Base-by-base conservation (phyloP, 2,888 invertebrate genomes). In the Timandra comae region DNA sequence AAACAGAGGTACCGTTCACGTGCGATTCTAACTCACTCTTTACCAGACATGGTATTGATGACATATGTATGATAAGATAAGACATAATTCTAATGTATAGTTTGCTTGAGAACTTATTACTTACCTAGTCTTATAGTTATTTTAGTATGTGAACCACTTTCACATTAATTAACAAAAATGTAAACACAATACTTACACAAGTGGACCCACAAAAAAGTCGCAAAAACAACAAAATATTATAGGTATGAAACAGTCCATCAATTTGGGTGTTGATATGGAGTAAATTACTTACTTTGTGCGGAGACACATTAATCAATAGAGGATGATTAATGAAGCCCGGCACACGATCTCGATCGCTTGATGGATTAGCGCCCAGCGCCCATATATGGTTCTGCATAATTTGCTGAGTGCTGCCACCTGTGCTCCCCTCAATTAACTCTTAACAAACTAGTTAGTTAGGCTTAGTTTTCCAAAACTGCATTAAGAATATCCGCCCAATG, bases 331-430 rank as follows among this genome's bases (percentile, higher is more conserved):
- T 85, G 81, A 60, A 56, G 63, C 69, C 62, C 49, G 56, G 65
- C 71, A 55, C 61, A 63, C 66, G 71, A 72, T 72, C 70, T 57
- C 70, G 72, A 79, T 78, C 70, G 74, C 52, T 71, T 85, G 84
- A 85, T 82, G 81, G 81, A 84, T 82, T 85, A 81, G 79, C 72
- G 64, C 59, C 77, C 84, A n/a, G n/a, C n/a, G n/a, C n/a, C n/a
- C n/a, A n/a, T n/a, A 79, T 79, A 78, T 77, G 81, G 71, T 66
- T 71, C 72, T 72, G 81, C 78, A 81, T 82, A 81, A 82, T 81
- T 75, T 71, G 71, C 72, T 71, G 63, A 76, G 71, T 72, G 73
- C 66, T 50, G 52, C 66, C 80, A 81, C 79, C 80, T 82, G 81
- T 62, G 71, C 56, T 57, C 60, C 60, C 62, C 62, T 60, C 59